Percentiles rank a stretch among this genome's conserved stretches.
phyloP scores from a whole-genome alignment of 1,140 invertebrate genomes.

The Macrostomum lignano region DNA sequence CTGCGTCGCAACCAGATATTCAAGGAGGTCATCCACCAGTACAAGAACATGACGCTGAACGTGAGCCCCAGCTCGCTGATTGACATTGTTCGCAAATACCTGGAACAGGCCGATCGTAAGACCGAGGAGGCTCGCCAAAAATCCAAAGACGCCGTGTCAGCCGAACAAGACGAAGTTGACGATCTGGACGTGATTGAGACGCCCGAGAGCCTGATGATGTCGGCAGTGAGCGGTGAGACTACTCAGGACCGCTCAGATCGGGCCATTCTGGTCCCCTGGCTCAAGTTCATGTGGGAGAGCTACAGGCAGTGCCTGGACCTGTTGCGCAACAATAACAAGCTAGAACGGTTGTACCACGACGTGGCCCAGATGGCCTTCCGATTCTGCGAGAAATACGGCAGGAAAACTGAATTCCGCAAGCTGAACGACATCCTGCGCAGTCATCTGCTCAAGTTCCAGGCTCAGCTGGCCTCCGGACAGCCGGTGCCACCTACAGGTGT shows the following conservation, averaged over 20 bases:
- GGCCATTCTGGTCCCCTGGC: conserved; percentile 84
- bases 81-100: conserved; percentile 66
- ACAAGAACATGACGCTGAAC: conserved; percentile 87
- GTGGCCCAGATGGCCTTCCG: conserved; percentile 85
- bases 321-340: conserved; percentile 56
- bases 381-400: conserved; percentile 84
- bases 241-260: conserved; percentile 79
- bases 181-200: conserved; percentile 86
- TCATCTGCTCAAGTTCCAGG: conserved; percentile 7
- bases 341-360: conserved; percentile 78
- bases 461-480: conserved; percentile 23
- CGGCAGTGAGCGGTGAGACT: conserved; percentile 83
- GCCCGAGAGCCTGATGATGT: conserved; percentile 46
- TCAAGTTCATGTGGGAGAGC: conserved; percentile 97
- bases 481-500: conserved; percentile 30
- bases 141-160: conserved; percentile 61
- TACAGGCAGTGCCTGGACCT: conserved; percentile 93
- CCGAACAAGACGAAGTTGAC: conserved; percentile 71
- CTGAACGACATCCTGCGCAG: conserved; percentile 23
- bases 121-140: conserved; percentile 72
- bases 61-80: conserved; percentile 74
- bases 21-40: conserved; percentile 93
- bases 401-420: conserved; percentile 93
- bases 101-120: conserved; percentile 69
- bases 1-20: conserved; percentile 87